phyloP scores from a whole-genome alignment of 2,797 vertebrate genomes.

The Pseudochirops corinnae region DNA sequence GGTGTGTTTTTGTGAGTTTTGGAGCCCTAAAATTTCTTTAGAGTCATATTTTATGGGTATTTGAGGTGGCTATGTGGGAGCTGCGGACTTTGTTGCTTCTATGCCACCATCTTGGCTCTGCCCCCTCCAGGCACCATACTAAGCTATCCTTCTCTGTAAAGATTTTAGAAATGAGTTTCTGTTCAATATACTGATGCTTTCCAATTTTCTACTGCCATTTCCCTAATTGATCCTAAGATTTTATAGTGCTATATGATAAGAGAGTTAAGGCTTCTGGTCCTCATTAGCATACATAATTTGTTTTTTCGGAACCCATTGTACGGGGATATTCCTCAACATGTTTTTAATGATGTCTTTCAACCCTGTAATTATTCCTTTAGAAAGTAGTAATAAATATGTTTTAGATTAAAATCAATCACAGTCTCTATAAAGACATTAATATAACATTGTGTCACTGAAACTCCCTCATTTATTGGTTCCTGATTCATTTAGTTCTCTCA shows the following conservation, averaged over 20 bases:
- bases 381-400: neutral
- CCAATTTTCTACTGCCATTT: neutral
- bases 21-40: no score
- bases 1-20: no score
- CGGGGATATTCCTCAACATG: neutral
- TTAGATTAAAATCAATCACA: neutral
- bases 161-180: neutral
- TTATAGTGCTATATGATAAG: neutral
- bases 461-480: neutral
- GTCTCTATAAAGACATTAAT: neutral
- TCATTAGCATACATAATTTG: neutral
- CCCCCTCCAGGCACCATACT: neutral
- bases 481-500: neutral
- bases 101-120: no score
- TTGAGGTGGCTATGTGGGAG: no score
- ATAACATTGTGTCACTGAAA: neutral
- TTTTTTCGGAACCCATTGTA: neutral
- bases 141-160: neutral
- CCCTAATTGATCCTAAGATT: neutral
- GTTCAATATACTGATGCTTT: neutral
- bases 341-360: neutral
- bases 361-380: neutral
- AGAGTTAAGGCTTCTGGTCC: neutral
- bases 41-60: no score
- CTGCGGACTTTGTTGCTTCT: no score